These are phyloP conservation scores for Linnaemya vulpina DNA, from an alignment of 2,888 invertebrate species.

Conservation along the genomic window DNA sequence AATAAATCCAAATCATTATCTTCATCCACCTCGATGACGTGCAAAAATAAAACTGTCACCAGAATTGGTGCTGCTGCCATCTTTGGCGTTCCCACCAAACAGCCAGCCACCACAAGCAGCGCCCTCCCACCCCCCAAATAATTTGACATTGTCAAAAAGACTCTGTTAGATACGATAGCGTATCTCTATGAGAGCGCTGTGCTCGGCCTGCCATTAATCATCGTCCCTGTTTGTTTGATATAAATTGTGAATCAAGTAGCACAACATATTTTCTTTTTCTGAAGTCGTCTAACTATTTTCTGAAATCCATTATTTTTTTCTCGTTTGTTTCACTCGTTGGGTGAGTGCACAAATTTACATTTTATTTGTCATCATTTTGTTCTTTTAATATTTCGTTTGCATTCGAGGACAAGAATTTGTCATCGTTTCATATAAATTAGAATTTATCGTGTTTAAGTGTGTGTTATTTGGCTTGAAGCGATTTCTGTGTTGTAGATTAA, in stretches of 20 bases:
- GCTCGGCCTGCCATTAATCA: conserved; percentile 65
- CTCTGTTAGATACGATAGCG: neutral
- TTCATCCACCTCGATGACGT: conserved; percentile 5
- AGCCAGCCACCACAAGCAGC: neutral
- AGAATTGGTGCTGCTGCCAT: neutral
- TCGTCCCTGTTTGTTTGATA: conserved; percentile 49
- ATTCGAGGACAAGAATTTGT: conserved; percentile 55
- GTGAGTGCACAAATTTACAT: conserved; percentile 66
- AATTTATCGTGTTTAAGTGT: conserved; percentile 57
- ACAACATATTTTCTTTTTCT: conserved; percentile 25
- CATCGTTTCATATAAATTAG: conserved; percentile 60
- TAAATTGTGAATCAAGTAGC: conserved; percentile 36
- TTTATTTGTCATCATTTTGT: conserved; percentile 63
- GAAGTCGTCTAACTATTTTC: no score
- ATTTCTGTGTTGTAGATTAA: neutral
- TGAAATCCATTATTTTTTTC: conserved; percentile 5
- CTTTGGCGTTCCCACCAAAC: neutral
- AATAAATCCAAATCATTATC: conserved; percentile 34
- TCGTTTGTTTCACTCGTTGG: conserved; percentile 10
- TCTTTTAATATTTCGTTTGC: conserved; percentile 6
- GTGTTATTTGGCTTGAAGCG: neutral
- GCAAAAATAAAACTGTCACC: conserved; percentile 7
- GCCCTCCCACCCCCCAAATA: neutral
- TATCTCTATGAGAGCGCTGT: conserved; percentile 1
- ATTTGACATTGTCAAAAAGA: conserved; percentile 10